Evolutionary conservation across 1,140 invertebrate genomes (phyloP).

Genomic region (Pseudachorutes palmiensis): DNA sequence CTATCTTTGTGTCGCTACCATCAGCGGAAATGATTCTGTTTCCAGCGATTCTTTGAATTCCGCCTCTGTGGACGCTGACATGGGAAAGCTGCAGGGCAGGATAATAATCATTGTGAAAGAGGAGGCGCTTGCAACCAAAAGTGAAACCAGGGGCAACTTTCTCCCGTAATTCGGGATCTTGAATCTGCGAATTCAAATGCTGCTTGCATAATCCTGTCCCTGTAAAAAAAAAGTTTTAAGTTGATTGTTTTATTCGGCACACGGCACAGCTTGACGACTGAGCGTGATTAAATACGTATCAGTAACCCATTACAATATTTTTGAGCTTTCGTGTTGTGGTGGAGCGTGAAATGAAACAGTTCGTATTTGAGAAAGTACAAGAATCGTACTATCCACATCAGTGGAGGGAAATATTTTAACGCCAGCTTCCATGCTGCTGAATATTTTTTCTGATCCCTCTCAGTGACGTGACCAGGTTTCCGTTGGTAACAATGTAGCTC

Average conservation of each 20-base stretch:
- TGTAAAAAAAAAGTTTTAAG: background rate
- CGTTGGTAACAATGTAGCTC: slow-evolving; percentile 26
- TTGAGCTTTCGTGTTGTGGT: background rate
- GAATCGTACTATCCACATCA: background rate
- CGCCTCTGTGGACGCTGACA: background rate
- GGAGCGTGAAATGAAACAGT: background rate
- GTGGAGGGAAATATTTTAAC: background rate
- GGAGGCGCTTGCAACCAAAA: background rate
- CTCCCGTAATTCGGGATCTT: background rate
- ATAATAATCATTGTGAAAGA: slow-evolving; percentile 6
- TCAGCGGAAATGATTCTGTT: background rate
- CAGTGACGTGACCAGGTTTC: slow-evolving; percentile 16
- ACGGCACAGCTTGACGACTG: no score
- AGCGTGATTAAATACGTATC: no score
- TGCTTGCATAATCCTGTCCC: background rate
- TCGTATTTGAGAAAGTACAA: background rate
- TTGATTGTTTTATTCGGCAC: background rate
- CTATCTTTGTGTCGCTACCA: background rate
- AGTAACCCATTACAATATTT: background rate
- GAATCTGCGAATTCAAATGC: background rate
- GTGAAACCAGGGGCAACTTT: background rate
- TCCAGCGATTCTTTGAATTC: slow-evolving; percentile 3
- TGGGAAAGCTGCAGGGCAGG: background rate
- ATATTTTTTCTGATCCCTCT: slow-evolving; percentile 1
- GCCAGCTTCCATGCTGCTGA: background rate